Conservation (phyloP, 1,140 invertebrate species). For the Bombus fervidus region DNA sequence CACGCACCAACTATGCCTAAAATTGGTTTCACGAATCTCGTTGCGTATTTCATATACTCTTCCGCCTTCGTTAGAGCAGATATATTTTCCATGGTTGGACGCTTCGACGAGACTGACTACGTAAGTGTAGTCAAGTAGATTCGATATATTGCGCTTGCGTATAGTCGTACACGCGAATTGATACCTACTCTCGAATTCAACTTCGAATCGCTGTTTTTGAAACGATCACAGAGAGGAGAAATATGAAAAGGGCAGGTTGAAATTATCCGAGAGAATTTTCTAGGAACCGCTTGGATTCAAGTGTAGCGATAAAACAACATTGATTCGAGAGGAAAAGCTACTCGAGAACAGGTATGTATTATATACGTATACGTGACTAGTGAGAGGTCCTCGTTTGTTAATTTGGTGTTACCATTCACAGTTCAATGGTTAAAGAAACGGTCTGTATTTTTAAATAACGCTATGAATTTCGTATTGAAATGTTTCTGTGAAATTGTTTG, state of each 20-base stretch:
- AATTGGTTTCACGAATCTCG: neutral
- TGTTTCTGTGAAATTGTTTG: no score
- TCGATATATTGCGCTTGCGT: constrained; percentile 35
- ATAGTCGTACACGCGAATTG: neutral
- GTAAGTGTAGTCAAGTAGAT: neutral
- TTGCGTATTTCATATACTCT: constrained; percentile 20
- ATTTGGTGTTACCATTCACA: no score
- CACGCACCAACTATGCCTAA: constrained; percentile 51
- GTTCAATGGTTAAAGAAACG: no score
- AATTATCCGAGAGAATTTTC: neutral
- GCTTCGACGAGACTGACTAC: neutral
- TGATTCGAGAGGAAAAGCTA: neutral
- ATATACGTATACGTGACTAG: no score
- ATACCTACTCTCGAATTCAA: neutral
- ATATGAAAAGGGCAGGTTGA: neutral
- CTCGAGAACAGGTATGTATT: neutral
- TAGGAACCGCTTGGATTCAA: neutral
- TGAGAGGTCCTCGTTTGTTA: no score
- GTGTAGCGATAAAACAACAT: neutral
- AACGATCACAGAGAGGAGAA: neutral
- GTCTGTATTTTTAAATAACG: no score
- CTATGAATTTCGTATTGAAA: no score
- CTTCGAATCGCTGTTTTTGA: neutral
- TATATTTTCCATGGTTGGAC: neutral
- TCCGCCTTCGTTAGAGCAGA: neutral